Percentiles rank a stretch among this genome's conserved stretches.
These are phyloP conservation scores for Heloderma charlesbogerti DNA, from an alignment of 2,113 vertebrate species.

Conservation along the genomic window DNA sequence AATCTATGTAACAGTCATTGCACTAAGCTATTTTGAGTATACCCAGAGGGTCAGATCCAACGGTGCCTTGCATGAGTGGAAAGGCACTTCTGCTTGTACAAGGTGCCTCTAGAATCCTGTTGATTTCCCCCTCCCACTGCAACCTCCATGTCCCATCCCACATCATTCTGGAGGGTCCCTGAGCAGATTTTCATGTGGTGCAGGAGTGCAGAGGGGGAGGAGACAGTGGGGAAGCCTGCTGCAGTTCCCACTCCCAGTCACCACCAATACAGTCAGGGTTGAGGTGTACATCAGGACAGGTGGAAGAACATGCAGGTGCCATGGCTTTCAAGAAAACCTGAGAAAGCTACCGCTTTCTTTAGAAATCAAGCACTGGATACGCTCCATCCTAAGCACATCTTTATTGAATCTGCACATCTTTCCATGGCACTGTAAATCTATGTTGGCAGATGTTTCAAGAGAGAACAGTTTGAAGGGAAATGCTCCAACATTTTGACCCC, in stretches of 20 bases:
- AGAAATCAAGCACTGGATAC: neutral
- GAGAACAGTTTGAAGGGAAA: conserved; percentile 30
- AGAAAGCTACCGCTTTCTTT: neutral
- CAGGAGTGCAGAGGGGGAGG: neutral
- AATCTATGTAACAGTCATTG: neutral
- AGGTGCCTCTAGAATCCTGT: neutral
- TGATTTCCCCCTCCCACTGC: neutral
- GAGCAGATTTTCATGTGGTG: neutral
- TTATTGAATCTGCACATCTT: neutral
- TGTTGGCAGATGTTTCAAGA: conserved; percentile 43
- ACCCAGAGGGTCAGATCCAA: neutral
- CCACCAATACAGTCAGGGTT: neutral
- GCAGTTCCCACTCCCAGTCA: neutral
- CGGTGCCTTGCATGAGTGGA: neutral
- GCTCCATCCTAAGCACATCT: neutral
- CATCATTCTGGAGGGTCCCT: neutral
- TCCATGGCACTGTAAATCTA: neutral
- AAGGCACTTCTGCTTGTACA: too few relatives aligned
- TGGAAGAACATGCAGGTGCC: neutral
- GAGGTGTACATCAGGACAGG: neutral
- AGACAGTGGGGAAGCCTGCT: neutral
- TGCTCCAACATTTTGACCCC: neutral
- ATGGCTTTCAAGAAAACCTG: neutral
- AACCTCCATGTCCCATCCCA: too few relatives aligned
- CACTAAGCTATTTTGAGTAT: neutral